Evolutionary conservation across 2,797 vertebrate species (phyloP).

Genomic region (Iguana delicatissima): DNA sequence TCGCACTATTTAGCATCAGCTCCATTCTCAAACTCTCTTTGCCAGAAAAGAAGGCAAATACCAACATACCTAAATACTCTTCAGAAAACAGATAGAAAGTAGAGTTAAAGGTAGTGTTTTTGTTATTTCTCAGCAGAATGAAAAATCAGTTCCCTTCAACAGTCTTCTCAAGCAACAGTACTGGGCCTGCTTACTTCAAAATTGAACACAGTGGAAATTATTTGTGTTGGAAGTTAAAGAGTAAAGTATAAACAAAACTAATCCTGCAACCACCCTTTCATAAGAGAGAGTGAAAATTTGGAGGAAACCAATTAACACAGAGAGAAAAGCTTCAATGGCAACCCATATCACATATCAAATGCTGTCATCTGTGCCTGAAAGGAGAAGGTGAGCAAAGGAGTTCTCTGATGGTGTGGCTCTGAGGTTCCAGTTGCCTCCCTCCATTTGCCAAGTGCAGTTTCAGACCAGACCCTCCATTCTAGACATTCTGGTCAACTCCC

Average conservation of each 20-base stretch:
- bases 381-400: not conserved
- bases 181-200: not conserved
- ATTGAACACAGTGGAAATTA: not conserved
- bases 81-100: not conserved
- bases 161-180: not conserved
- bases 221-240: not conserved
- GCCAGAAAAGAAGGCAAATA: no score
- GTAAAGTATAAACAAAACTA: not conserved
- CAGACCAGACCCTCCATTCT: no score
- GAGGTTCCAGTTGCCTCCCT: not conserved
- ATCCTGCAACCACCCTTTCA: not conserved
- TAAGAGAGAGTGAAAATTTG: not conserved
- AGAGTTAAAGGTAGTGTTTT: not conserved
- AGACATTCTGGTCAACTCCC: no score
- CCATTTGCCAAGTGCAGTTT: no score
- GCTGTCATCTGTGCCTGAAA: not conserved
- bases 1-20: not conserved
- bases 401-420: no score
- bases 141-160: not conserved
- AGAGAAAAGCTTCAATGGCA: not conserved
- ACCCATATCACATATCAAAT: not conserved
- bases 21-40: no score
- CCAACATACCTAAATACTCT: no score
- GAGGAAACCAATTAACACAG: not conserved
- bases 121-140: not conserved